Evolutionary conservation across 2,113 vertebrate species (phyloP).

Genomic region (Leuciscus idus): DNA sequence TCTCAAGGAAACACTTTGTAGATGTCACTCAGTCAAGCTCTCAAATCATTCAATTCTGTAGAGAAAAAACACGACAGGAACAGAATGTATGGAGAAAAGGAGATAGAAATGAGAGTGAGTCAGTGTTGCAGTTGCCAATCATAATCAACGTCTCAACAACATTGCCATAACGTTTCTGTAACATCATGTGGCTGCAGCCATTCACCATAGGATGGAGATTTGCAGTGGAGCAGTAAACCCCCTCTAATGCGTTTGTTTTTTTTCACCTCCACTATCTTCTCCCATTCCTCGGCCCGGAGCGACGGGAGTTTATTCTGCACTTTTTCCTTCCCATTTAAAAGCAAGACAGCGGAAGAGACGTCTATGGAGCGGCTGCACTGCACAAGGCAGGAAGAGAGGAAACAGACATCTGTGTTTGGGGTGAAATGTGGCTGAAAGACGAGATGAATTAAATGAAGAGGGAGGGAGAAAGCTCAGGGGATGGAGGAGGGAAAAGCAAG

Average conservation of each 20-base stretch:
- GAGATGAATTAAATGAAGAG: conserved; percentile 39
- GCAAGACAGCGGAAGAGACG: conserved; percentile 15
- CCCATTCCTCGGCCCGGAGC: conserved; percentile 3
- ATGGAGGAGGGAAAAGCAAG: conserved; percentile 34
- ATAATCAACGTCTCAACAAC: neutral
- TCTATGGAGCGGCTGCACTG: neutral
- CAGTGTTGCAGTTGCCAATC: neutral
- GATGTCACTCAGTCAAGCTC: neutral
- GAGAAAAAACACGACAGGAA: neutral
- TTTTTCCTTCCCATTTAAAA: conserved; percentile 23
- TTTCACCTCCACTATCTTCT: neutral
- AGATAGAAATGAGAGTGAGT: conserved; percentile 2
- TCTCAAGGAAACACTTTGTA: neutral
- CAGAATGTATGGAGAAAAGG: neutral
- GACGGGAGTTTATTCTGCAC: conserved; percentile 7
- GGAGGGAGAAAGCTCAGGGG: conserved; percentile 31
- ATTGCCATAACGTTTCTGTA: neutral
- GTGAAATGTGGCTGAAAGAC: conserved; percentile 37
- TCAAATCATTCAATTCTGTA: neutral
- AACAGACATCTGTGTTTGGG: conserved; percentile 47
- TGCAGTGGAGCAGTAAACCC: neutral
- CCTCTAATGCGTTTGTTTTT: conserved; percentile 2
- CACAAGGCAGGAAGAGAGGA: conserved; percentile 25
- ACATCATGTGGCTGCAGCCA: neutral
- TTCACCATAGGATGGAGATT: neutral